phyloP scores from a whole-genome alignment of 30 jellyfish, hydroid and myxozoan species.

The Hydra vulgaris region DNA sequence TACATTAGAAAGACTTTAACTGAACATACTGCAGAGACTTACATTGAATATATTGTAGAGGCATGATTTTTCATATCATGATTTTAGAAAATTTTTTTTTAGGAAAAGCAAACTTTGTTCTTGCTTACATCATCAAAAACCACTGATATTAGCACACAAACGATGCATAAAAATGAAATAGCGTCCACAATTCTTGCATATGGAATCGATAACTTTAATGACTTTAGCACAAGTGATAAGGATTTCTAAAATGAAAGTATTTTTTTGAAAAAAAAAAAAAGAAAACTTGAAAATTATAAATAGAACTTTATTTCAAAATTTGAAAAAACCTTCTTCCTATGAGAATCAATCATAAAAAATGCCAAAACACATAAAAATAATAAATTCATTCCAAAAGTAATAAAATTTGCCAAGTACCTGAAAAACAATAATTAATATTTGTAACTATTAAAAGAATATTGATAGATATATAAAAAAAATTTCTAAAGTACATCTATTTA shows the following conservation, averaged over 20 bases:
- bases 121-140: background rate
- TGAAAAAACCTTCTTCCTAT: background rate
- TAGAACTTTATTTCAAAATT: no score
- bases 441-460: no score
- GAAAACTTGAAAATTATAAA: no score
- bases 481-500: no score
- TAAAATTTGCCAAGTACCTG: conserved; percentile 25
- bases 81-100: no score
- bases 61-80: no score
- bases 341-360: conserved; percentile 24
- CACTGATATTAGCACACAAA: background rate
- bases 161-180: background rate
- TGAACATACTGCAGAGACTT: no score
- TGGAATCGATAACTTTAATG: background rate
- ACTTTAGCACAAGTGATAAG: background rate
- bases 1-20: no score
- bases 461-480: no score
- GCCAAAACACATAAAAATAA: conserved; percentile 25
- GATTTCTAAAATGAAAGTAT: background rate
- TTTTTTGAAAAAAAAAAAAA: no score
- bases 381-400: conserved; percentile 32
- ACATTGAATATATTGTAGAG: no score
- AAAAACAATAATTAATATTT: no score
- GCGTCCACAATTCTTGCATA: background rate
- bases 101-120: background rate